phyloP scores from a whole-genome alignment of 1,140 invertebrate genomes.

The Steinernema feltiae region DNA sequence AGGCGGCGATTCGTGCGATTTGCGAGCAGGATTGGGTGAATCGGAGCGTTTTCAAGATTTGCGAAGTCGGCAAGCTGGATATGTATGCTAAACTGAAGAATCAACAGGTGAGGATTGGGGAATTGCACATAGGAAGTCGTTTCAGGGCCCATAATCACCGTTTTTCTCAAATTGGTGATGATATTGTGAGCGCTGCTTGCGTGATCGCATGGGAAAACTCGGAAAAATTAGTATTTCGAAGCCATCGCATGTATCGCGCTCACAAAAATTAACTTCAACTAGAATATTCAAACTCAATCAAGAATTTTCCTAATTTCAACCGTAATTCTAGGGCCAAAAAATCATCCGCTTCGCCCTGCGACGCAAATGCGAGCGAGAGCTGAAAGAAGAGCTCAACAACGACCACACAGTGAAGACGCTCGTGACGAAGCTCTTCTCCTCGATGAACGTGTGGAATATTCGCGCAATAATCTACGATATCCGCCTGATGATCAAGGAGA shows the following conservation, averaged over 20 bases:
- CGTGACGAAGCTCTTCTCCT: slow-evolving; percentile 45
- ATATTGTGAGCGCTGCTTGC: too few species aligned
- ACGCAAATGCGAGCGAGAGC: slow-evolving; percentile 39
- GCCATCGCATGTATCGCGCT: too few species aligned
- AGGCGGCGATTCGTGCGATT: slow-evolving; percentile 37
- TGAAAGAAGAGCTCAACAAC: slow-evolving; percentile 36
- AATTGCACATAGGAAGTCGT: too few species aligned
- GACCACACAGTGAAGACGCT: slow-evolving; percentile 29
- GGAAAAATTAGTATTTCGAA: too few species aligned
- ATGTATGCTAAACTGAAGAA: slow-evolving; percentile 28
- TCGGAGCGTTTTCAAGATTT: slow-evolving; percentile 40
- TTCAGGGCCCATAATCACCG: too few species aligned
- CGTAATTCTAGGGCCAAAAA: slow-evolving; percentile 43
- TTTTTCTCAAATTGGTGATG: too few species aligned
- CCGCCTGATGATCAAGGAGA: slow-evolving; percentile 39
- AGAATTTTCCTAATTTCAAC: too few species aligned
- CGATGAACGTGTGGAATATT: slow-evolving; percentile 46
- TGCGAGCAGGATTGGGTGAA: slow-evolving; percentile 46
- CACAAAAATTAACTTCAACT: too few species aligned
- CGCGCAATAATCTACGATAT: slow-evolving; percentile 48
- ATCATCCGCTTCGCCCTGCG: slow-evolving; percentile 42
- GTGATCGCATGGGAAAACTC: too few species aligned
- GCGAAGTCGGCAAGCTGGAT: slow-evolving; percentile 34
- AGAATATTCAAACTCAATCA: too few species aligned
- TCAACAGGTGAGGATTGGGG: slow-evolving; percentile 18